A percentile compares a stretch with the other conserved stretches of the same genome.
phyloP scores from a whole-genome alignment of 2,888 invertebrate genomes.

The Dicyrtoma fusca region DNA sequence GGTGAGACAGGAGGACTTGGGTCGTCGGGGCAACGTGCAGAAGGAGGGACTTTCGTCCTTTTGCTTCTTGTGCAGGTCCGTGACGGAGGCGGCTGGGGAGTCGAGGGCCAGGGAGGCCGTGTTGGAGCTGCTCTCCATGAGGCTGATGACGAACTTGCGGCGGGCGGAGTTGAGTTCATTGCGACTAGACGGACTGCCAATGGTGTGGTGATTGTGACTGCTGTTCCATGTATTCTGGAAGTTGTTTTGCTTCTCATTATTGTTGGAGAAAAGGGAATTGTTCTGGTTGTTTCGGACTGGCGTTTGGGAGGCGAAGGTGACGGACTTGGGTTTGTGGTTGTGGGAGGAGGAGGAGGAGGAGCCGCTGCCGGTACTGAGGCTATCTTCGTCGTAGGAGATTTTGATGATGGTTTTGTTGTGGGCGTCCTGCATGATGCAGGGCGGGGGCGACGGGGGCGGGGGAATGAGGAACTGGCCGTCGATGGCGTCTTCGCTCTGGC shows the following conservation, averaged over 20 bases:
- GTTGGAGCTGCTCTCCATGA: conserved; percentile 53
- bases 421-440: conserved; percentile 46
- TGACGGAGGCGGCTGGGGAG: conserved; percentile 39
- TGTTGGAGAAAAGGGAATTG: not conserved
- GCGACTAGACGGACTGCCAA: conserved; percentile 25
- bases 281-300: not conserved
- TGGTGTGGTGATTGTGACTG: not conserved
- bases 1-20: conserved; percentile 70
- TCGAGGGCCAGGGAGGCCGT: conserved; percentile 50
- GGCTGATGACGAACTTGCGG: conserved; percentile 52
- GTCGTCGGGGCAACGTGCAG: conserved; percentile 73
- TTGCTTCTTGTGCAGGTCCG: conserved; percentile 34
- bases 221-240: not conserved
- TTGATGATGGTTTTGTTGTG: conserved; percentile 56
- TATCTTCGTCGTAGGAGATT: conserved; percentile 51
- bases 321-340: conserved; percentile 3
- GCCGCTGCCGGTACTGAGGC: not conserved
- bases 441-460: conserved; percentile 38
- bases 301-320: conserved; percentile 20
- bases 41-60: conserved; percentile 60
- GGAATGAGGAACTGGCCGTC: conserved; percentile 16
- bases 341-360: not conserved
- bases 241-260: too few relatives aligned
- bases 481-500: not conserved
- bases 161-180: conserved; percentile 52